Evolutionary conservation across 2,113 vertebrate species (phyloP).

Genomic region (Colossoma macropomum): DNA sequence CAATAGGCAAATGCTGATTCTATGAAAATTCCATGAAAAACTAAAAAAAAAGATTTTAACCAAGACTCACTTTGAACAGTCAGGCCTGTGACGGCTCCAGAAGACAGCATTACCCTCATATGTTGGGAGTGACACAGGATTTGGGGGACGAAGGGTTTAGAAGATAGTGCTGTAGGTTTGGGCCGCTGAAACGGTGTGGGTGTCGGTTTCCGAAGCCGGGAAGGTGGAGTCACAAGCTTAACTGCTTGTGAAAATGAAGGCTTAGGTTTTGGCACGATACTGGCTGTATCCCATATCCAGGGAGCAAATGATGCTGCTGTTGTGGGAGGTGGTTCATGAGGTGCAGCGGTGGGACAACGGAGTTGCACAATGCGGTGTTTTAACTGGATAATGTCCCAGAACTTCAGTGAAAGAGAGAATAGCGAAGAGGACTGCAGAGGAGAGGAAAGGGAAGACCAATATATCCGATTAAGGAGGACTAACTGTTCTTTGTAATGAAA

Average conservation of each 20-base stretch:
- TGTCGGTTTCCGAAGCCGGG: neutral
- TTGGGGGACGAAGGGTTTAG: slow-evolving; percentile 42
- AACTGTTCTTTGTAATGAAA: no score
- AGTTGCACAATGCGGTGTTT: slow-evolving; percentile 62
- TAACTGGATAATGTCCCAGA: slow-evolving; percentile 60
- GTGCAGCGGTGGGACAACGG: slow-evolving; percentile 59
- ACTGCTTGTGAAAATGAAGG: neutral
- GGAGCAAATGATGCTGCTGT: neutral
- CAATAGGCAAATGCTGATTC: no score
- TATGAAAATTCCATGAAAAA: neutral
- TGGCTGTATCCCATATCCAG: neutral
- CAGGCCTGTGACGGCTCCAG: slow-evolving; percentile 67
- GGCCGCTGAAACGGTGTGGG: neutral
- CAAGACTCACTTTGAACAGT: slow-evolving; percentile 65
- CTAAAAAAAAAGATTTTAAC: neutral
- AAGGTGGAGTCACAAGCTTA: neutral
- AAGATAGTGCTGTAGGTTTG: neutral
- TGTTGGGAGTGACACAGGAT: slow-evolving; percentile 68
- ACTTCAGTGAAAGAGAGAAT: slow-evolving; percentile 65
- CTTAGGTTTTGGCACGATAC: neutral
- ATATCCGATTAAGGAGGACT: no score
- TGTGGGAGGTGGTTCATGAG: neutral
- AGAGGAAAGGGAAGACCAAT: neutral
- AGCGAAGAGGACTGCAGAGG: slow-evolving; percentile 58
- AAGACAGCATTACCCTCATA: slow-evolving; percentile 71